A percentile compares a stretch with the other conserved stretches of the same genome.
Conservation (phyloP, 2,797 vertebrate species). For the Dendrocincla tyrannina region DNA sequence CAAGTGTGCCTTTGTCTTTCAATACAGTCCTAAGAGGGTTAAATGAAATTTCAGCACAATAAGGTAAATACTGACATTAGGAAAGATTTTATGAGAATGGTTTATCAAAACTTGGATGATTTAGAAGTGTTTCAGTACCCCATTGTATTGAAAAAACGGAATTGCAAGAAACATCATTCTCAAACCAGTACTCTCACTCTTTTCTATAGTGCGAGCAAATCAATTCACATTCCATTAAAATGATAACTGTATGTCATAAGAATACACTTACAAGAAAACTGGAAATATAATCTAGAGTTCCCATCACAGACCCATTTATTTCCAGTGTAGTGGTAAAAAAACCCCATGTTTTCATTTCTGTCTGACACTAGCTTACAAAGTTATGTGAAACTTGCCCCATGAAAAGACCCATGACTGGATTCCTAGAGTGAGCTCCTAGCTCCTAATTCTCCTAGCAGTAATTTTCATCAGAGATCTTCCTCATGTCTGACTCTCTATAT, state of each 20-base stretch:
- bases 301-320: not conserved
- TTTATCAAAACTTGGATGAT: constrained; percentile 44
- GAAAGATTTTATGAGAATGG: constrained; percentile 34
- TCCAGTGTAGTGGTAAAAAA: not conserved
- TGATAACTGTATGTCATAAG: constrained; percentile 33
- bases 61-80: constrained; percentile 46
- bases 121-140: constrained; percentile 29
- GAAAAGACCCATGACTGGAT: not conserved
- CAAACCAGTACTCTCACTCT: not conserved
- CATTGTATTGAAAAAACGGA: constrained; percentile 49
- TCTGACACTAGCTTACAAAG: not conserved
- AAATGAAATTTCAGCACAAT: constrained; percentile 66
- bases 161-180: constrained; percentile 31
- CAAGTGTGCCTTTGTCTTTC: constrained; percentile 50
- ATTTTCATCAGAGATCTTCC: not conserved
- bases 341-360: not conserved
- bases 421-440: not conserved
- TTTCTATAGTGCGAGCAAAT: constrained; percentile 40
- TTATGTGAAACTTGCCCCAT: not conserved
- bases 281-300: not conserved
- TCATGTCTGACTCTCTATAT: not conserved
- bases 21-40: constrained; percentile 61
- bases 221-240: constrained; percentile 57
- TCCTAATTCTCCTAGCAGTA: not conserved
- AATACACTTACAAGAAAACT: constrained; percentile 15